Conservation (phyloP, 2,888 invertebrate species). For the Sepioteuthis lessoniana region DNA sequence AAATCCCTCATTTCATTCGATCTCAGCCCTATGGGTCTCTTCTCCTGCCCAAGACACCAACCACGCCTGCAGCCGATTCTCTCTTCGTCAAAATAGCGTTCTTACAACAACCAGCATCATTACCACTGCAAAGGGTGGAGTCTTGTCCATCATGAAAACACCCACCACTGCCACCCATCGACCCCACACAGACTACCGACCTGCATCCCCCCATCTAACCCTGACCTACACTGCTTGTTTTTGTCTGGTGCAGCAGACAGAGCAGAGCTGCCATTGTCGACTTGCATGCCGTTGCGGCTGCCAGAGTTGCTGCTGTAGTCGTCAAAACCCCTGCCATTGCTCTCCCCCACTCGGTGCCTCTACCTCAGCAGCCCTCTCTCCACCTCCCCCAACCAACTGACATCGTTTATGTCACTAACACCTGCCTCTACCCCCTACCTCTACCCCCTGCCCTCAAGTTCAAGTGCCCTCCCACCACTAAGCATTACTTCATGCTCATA, state of each 20-base stretch:
- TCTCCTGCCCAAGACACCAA: neutral
- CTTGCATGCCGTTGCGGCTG: neutral
- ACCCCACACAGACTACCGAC: neutral
- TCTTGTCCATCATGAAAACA: neutral
- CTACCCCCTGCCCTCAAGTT: neutral
- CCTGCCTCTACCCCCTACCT: neutral
- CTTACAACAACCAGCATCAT: neutral
- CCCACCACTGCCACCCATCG: neutral
- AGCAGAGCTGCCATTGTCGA: neutral
- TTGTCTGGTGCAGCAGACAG: neutral
- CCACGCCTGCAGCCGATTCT: neutral
- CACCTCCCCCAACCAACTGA: neutral
- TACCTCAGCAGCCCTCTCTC: neutral
- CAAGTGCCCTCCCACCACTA: constrained; percentile 2
- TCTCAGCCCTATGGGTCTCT: neutral
- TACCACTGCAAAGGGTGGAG: neutral
- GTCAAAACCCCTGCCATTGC: neutral
- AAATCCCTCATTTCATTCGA: neutral
- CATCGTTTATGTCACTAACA: constrained; percentile 8
- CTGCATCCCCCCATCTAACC: neutral
- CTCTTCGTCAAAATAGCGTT: neutral
- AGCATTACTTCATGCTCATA: neutral
- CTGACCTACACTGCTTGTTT: constrained; percentile 18
- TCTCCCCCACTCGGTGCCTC: neutral
- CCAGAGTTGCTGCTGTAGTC: constrained; percentile 10